Percentiles rank a stretch among this genome's conserved stretches.
phyloP scores from a whole-genome alignment of 1,140 invertebrate species.

The Aphaenogaster rudis region DNA sequence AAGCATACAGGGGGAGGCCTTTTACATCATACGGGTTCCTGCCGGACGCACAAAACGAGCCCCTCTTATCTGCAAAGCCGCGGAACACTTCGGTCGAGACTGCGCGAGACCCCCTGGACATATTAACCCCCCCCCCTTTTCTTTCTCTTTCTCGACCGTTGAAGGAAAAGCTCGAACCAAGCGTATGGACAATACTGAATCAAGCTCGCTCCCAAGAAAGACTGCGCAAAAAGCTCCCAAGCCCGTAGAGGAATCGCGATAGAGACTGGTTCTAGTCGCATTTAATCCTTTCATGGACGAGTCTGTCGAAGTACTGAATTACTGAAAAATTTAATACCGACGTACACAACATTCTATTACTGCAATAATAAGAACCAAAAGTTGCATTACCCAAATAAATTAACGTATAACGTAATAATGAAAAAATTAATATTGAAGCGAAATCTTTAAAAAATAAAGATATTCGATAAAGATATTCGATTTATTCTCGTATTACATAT shows the following conservation, averaged over 20 bases:
- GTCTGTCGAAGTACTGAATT: not conserved
- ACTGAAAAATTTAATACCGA: not conserved
- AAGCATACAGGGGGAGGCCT: constrained; percentile 85
- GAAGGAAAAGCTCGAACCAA: constrained; percentile 80
- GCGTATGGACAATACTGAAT: constrained; percentile 79
- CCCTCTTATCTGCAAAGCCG: constrained; percentile 3
- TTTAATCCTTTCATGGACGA: constrained; percentile 13
- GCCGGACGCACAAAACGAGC: constrained; percentile 19
- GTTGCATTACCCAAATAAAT: not conserved
- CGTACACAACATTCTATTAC: not conserved
- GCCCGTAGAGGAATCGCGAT: not conserved
- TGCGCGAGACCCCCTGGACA: not conserved
- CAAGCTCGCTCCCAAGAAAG: constrained; percentile 77
- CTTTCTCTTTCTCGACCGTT: not conserved
- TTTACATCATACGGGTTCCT: constrained; percentile 78
- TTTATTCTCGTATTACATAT: not conserved
- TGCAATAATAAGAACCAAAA: not conserved
- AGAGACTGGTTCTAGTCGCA: not conserved
- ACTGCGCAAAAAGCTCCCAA: constrained; percentile 65
- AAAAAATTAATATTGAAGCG: too few relatives aligned
- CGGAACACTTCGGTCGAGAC: constrained; percentile 14
- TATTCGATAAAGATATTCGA: not conserved
- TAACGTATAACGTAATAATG: too few relatives aligned
- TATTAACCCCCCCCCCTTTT: not conserved
- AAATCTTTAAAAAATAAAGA: not conserved